Evolutionary conservation across 1,140 invertebrate species (phyloP), one percentile per base, ranked within the genome.

Genomic region (Brachionus rotundiformis): DNA sequence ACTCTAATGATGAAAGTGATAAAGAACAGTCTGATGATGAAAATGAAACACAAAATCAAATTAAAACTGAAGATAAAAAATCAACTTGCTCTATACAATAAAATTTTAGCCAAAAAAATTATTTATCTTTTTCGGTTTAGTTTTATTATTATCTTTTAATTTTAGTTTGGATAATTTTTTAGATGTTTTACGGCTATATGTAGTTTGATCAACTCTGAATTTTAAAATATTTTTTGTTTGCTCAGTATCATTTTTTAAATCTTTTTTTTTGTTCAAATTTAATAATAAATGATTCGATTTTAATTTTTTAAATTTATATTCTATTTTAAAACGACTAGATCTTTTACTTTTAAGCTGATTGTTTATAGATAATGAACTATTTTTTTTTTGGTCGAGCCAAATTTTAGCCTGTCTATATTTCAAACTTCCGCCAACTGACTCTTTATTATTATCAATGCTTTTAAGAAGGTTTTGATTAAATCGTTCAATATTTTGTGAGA

Each of bases 221-320:
- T 68, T 68, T 19, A 68, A 16, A 3, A 33, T 19, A 23, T 33
- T 36, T 39, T 68, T 68, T 6, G 19, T 54, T 25, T 11, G 11
- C 5, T 16, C 25, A 29, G 25, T 2, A 29, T 1, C 6, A 13
- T 29, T 63, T 33, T 63, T 33, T 29, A 33, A 33, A 3, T 63
- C 61, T 13, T 33, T 29, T 68, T 33, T 68, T 33, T 36, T 68
- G 31, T 36, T 33, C 8, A 68, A 68, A 36, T 39, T 68, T 68
- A 68, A 36, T 36, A 33, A 68, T 68, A 68, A 68, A 68, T 68
- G 63, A 68, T 68, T 68, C 33, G 63, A 68, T 33, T 36, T 31
- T 36, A 68, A 39, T 68, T 68, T 68, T 68, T 68, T 68, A 16
- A 68, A 19, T 68, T 68, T 68, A 29, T 68, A 68, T 36, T 68